These are phyloP conservation scores for Melanchra persicariae DNA, from an alignment of 2,888 invertebrate genomes.

Conservation along the genomic window DNA sequence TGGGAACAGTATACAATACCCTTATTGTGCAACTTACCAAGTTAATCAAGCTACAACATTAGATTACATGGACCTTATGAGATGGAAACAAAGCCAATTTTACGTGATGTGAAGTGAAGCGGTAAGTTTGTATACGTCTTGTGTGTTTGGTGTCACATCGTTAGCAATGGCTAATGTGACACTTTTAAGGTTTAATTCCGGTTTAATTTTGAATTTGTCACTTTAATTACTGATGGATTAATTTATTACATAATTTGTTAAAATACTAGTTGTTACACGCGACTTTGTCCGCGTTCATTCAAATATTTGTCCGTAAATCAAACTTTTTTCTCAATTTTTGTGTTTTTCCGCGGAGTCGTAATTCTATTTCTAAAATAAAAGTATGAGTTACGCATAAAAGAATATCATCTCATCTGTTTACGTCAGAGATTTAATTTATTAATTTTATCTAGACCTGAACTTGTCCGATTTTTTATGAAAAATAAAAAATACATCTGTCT, in stretches of 20 bases:
- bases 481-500: not conserved
- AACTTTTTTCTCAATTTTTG: too few relatives aligned
- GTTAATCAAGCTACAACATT: conserved; percentile 5
- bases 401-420: not conserved
- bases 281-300: too few relatives aligned
- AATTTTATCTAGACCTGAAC: too few relatives aligned
- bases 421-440: too few relatives aligned
- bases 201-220: conserved; percentile 21
- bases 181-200: conserved; percentile 54
- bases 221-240: not conserved
- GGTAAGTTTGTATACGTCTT: conserved; percentile 12
- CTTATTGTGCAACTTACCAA: conserved; percentile 68
- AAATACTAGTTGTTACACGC: not conserved
- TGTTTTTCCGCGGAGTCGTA: too few relatives aligned
- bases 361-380: too few relatives aligned
- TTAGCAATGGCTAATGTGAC: conserved; percentile 60
- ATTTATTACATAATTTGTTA: not conserved
- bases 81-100: conserved; percentile 13
- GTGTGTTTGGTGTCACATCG: conserved; percentile 52
- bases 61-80: conserved; percentile 22
- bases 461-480: too few relatives aligned
- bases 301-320: too few relatives aligned
- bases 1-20: conserved; percentile 77
- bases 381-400: not conserved
- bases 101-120: not conserved